Conservation (phyloP, 1,140 invertebrate species). For the Drosophila micromelanica region DNA sequence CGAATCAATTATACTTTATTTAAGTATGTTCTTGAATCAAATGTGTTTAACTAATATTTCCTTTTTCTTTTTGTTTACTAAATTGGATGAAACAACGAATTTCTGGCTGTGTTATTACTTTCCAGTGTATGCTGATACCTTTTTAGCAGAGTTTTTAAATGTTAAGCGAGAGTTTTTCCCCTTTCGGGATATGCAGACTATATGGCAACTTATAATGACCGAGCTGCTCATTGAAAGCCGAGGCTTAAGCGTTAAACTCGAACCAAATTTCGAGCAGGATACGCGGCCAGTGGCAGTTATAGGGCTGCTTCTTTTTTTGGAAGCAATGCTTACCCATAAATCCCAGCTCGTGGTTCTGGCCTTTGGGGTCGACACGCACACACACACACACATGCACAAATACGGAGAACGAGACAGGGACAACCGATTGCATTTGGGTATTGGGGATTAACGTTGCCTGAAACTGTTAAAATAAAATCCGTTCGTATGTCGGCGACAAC, state of each 20-base stretch:
- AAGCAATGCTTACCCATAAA: constrained; percentile 56
- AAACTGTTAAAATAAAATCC: constrained; percentile 80
- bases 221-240: constrained; percentile 11
- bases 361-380: constrained; percentile 51
- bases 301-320: constrained; percentile 14
- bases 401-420: constrained; percentile 19
- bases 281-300: constrained; percentile 46
- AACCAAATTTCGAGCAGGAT: constrained; percentile 19
- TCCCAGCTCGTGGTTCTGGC: constrained; percentile 48
- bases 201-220: constrained; percentile 19
- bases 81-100: no score
- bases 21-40: no score
- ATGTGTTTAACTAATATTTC: no score
- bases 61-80: no score
- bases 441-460: constrained; percentile 79
- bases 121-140: neutral
- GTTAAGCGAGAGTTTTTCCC: no score
- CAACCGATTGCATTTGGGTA: constrained; percentile 80
- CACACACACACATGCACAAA: neutral
- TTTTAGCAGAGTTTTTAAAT: constrained; percentile 1
- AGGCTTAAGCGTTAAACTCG: constrained; percentile 33
- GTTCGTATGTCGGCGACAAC: constrained; percentile 64
- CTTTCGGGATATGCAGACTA: neutral
- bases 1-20: no score
- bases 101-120: neutral